These are phyloP conservation scores for Spea multiplicata DNA, from an alignment of 2,113 vertebrate species.

Conservation along the genomic window DNA sequence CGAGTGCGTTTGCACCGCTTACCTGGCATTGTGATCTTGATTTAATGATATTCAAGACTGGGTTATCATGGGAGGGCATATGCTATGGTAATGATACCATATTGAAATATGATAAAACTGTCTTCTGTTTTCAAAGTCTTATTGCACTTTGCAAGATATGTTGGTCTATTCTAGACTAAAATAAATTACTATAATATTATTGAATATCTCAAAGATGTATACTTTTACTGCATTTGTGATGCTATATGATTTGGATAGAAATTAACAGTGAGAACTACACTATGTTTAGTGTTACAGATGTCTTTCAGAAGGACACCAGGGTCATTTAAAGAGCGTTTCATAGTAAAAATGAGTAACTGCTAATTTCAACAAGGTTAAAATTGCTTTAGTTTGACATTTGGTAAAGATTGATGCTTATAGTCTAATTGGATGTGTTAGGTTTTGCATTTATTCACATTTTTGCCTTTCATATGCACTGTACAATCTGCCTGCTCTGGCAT, in stretches of 20 bases:
- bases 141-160: background rate
- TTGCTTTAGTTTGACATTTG: constrained; percentile 26
- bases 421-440: constrained; percentile 6
- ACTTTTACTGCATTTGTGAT: background rate
- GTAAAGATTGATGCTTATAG: constrained; percentile 12
- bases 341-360: constrained; percentile 6
- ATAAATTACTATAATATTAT: background rate
- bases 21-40: background rate
- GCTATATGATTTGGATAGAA: background rate
- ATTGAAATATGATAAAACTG: background rate
- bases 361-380: constrained; percentile 25
- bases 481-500: background rate
- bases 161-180: background rate
- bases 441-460: constrained; percentile 3
- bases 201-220: background rate
- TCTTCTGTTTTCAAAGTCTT: background rate
- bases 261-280: background rate
- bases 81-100: background rate
- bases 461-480: background rate
- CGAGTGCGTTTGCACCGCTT: too few relatives aligned
- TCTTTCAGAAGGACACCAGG: background rate
- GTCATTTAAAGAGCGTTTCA: background rate
- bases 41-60: background rate
- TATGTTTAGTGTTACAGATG: background rate
- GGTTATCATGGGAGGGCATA: background rate